phyloP scores from a whole-genome alignment of 2,888 invertebrate species.

The Agriopis marginaria region DNA sequence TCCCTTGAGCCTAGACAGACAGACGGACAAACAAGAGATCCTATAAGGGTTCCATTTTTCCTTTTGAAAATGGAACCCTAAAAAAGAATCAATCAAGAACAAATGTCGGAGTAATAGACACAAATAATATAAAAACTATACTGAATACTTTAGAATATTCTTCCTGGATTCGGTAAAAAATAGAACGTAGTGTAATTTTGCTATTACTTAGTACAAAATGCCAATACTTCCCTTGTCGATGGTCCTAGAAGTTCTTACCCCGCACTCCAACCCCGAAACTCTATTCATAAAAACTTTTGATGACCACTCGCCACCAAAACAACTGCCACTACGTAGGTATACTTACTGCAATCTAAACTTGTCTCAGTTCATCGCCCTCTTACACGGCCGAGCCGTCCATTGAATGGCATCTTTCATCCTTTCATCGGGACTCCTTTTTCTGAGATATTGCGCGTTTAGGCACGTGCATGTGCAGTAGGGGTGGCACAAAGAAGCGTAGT shows the following conservation, averaged over 20 bases:
- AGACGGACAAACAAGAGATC: no score
- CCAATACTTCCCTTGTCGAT: background rate
- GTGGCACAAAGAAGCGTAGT: conserved; percentile 56
- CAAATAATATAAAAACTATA: no score
- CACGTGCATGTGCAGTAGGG: conserved; percentile 68
- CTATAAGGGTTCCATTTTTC: no score
- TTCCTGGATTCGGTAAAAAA: no score
- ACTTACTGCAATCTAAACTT: conserved; percentile 37
- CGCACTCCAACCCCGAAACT: conserved; percentile 17
- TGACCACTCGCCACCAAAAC: conserved; percentile 27
- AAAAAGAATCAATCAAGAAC: no score
- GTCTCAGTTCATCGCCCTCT: conserved; percentile 56
- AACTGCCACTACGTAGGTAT: conserved; percentile 7
- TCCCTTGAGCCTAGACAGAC: no score
- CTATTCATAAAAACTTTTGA: conserved; percentile 24
- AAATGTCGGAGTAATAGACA: no score
- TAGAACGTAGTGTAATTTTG: no score
- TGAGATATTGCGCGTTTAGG: conserved; percentile 49
- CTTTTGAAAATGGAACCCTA: no score
- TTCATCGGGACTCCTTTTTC: conserved; percentile 52
- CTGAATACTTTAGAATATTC: no score
- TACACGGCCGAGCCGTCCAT: conserved; percentile 49
- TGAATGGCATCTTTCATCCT: conserved; percentile 57
- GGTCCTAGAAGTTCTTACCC: background rate
- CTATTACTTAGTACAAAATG: background rate